Base-by-base conservation (phyloP, 2,797 vertebrate genomes). In the Lepus oiostolus region DNA sequence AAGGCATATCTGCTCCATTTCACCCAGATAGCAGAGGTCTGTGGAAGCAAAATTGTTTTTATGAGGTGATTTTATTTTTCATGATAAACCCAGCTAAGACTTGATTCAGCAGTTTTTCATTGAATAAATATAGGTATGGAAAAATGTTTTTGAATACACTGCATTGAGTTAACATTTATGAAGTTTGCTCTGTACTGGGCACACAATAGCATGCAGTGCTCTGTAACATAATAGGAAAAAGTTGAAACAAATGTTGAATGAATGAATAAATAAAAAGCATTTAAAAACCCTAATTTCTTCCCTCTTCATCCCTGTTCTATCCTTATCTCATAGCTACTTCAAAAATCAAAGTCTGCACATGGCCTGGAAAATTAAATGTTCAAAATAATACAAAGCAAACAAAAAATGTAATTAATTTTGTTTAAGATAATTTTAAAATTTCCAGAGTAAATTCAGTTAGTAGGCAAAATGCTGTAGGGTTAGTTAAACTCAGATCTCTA, bases 141-240 rank as follows among this genome's bases (percentile, higher is more conserved):
- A 71, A 74, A 79, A 60, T 82, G 35, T 74, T 95, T 80, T 60
- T 60, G 32, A 91, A 93, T 54, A 28, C 88, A 68, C 21, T 63
- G 30, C 10, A 63, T 28, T 85, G n/a, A 93, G n/a, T 85, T 74
- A 60, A 58, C 19, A 13, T 65, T 14, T 79, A 81, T 54, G 28
- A 85, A 72, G 38, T 84, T 76, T 83, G n/a, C 47, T 75, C 10
- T 1, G 47, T 4, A 28, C 9, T 35, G 21, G 60, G 54, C 12
- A 52, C 13, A 70, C 5, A 7, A 26, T 28, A 22, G 52, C 54
- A 58, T 63, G 21, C 26, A 60, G 4, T 81, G 30, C 88, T 92
- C 30, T 16, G 1, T 47, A n/a, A 38, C n/a, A 58, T 22, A 38
- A 85, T 6, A 75, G 32, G 22, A 82, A 24, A n/a, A 72, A 26